Base-by-base conservation (phyloP, 1,140 invertebrate genomes). In the Drosophila pseudoananassae region DNA sequence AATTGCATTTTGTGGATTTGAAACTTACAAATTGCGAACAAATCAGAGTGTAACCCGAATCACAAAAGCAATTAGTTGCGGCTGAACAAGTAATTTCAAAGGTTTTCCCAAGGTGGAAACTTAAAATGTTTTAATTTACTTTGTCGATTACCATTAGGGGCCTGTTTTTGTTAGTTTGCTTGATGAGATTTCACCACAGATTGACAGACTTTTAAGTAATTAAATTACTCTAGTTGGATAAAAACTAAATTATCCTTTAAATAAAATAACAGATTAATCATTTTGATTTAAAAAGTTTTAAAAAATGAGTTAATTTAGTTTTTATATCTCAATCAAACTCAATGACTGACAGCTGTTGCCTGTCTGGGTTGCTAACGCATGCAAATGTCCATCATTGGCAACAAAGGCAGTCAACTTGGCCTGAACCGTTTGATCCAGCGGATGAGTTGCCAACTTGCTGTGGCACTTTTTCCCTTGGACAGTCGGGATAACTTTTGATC, bases 11-110 rank as follows among this genome's bases (percentile, higher is more conserved):
- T 74, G 69, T 12, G 69, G 45, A 15, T 47, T 61, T 47, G 33
- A 47, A 53, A 63, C 60, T 66, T 79, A 66, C 69, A 76, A 85
- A 85, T 79, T 64, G 66, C 61, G 58, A 55, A 66, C 61, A 49
- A 69, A 75, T 78, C 49, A 56, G 51, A 59, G 61, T 46, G 46
- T 49, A 38, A 25, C 27, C 40, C n/a, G 40, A 17, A 57, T 72
- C 60, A 45, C 52, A 69, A 72, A 46, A 49, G 70, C 74, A 74
- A 68, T 64, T 76, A 78, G 57, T 79, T 57, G 58, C 47, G 68
- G 56, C 70, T 51, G 33, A 45, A 47, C 46, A 68, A 55, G 50
- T 75, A 12, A 36, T 36, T 36, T 36, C 33, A 36, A 43, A 17
- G 40, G 40, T 17, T 43, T 14, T 14, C 14, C 40, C 2, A 43